Conservation (phyloP, 2,888 invertebrate species). For the Chrysopilus asiliformis region DNA sequence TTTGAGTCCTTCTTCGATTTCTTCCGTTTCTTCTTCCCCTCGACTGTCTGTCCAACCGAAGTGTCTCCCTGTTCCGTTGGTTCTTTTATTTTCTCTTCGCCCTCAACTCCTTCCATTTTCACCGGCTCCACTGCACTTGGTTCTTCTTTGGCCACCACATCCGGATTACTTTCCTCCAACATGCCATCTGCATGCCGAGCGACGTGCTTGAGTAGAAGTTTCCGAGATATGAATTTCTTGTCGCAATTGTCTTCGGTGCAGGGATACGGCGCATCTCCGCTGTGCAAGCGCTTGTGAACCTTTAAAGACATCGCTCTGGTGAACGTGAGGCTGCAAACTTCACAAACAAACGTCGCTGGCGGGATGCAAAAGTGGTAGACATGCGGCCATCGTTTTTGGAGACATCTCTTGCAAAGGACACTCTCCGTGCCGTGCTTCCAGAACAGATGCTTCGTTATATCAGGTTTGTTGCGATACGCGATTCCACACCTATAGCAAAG, state of each 20-base stretch:
- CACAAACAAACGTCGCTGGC: constrained; percentile 62
- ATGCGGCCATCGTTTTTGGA: constrained; percentile 85
- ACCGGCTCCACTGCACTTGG: constrained; percentile 1
- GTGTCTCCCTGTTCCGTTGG: constrained; percentile 6
- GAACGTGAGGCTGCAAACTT: constrained; percentile 64
- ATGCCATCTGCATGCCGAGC: constrained; percentile 42
- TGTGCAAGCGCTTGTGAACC: constrained; percentile 71
- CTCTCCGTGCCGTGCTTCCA: constrained; percentile 91
- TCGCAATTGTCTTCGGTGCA: constrained; percentile 59
- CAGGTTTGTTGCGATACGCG: constrained; percentile 74
- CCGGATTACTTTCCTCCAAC: constrained; percentile 12
- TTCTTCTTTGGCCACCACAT: constrained; percentile 6
- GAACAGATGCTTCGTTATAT: constrained; percentile 78
- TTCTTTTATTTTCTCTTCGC: constrained; percentile 7
- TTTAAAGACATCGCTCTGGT: constrained; percentile 63
- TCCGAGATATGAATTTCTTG: constrained; percentile 69
- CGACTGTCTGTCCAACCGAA: too few relatives aligned
- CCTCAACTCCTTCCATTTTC: constrained; percentile 3
- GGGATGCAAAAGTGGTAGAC: constrained; percentile 84
- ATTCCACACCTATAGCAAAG: constrained; percentile 79
- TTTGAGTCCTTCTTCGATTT: constrained; percentile 31
- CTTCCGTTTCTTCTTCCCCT: constrained; percentile 27
- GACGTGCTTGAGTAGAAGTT: constrained; percentile 59
- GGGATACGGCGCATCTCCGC: constrained; percentile 53
- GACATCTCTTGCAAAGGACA: constrained; percentile 67